A percentile compares a stretch with the other conserved stretches of the same genome.
phyloP scores from a whole-genome alignment of 1,140 invertebrate genomes.

The Drosophila ohnishii region DNA sequence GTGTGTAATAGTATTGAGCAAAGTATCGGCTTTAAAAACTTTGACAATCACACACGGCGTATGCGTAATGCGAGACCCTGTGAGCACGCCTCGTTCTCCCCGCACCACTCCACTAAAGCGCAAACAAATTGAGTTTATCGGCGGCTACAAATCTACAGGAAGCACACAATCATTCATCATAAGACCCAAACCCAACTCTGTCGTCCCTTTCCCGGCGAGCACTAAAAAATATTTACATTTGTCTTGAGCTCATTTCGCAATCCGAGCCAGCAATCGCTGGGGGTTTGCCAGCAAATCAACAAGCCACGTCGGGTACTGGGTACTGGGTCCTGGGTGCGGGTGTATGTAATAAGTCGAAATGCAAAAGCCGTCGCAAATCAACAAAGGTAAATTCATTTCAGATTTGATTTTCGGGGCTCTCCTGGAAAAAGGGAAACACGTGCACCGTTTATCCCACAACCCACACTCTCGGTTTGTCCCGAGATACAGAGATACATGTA shows the following conservation, averaged over 20 bases:
- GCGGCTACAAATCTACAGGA: slow-evolving; percentile 71
- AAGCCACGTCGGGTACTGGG: slow-evolving; percentile 37
- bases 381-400: slow-evolving; percentile 79
- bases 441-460: slow-evolving; percentile 58
- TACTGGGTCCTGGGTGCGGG: not conserved
- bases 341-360: slow-evolving; percentile 63
- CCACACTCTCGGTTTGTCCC: not conserved
- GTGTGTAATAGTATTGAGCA: slow-evolving; percentile 6
- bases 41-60: slow-evolving; percentile 63
- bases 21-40: slow-evolving; percentile 60
- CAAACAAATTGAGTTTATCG: slow-evolving; percentile 78
- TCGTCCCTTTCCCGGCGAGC: slow-evolving; percentile 34
- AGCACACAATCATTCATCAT: slow-evolving; percentile 76
- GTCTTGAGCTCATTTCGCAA: slow-evolving; percentile 73
- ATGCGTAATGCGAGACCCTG: slow-evolving; percentile 62
- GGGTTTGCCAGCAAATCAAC: slow-evolving; percentile 62
- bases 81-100: slow-evolving; percentile 21
- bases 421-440: slow-evolving; percentile 61
- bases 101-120: slow-evolving; percentile 19
- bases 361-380: slow-evolving; percentile 74
- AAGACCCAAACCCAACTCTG: slow-evolving; percentile 42
- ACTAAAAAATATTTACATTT: slow-evolving; percentile 77
- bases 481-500: slow-evolving; percentile 3
- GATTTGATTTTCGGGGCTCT: slow-evolving; percentile 61
- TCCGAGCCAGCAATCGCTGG: slow-evolving; percentile 62